Evolutionary conservation across 2,113 vertebrate species (phyloP).

Genomic region (Lathamus discolor): DNA sequence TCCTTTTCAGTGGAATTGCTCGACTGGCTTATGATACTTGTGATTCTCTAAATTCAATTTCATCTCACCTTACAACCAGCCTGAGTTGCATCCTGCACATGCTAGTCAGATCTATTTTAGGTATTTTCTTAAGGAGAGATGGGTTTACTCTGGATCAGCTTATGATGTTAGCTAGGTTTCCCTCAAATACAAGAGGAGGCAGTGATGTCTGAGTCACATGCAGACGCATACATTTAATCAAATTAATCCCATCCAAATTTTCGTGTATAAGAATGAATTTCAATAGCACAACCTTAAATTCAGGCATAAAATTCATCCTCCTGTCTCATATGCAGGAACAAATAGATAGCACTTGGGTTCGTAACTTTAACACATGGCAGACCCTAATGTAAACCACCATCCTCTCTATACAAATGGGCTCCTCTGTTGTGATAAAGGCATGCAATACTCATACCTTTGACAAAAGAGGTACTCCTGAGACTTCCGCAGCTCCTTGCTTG

Average conservation of each 20-base stretch:
- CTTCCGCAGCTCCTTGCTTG: constrained; percentile 53
- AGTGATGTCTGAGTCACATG: rapidly evolving
- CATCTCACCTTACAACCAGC: background rate
- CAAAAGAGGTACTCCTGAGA: constrained; percentile 72
- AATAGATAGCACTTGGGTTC: background rate
- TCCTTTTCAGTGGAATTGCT: background rate
- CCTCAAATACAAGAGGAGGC: background rate
- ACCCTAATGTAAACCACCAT: background rate
- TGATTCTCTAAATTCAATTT: background rate
- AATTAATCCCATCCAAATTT: background rate
- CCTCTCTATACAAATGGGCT: background rate
- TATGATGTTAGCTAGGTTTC: background rate
- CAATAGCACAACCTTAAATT: background rate
- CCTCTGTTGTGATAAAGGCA: rapidly evolving
- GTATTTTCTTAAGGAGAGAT: background rate
- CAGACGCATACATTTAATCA: background rate
- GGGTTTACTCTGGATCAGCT: background rate
- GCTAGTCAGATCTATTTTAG: background rate
- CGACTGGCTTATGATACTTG: background rate
- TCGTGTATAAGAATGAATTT: rapidly evolving
- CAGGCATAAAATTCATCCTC: background rate
- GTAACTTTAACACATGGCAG: background rate
- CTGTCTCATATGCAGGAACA: background rate
- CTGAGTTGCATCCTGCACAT: background rate
- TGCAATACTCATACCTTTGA: constrained; percentile 40